Percentiles rank a stretch among this genome's conserved stretches.
These are phyloP conservation scores for Ceratosolen solmsi DNA, from an alignment of 1,140 invertebrate species.

Conservation along the genomic window DNA sequence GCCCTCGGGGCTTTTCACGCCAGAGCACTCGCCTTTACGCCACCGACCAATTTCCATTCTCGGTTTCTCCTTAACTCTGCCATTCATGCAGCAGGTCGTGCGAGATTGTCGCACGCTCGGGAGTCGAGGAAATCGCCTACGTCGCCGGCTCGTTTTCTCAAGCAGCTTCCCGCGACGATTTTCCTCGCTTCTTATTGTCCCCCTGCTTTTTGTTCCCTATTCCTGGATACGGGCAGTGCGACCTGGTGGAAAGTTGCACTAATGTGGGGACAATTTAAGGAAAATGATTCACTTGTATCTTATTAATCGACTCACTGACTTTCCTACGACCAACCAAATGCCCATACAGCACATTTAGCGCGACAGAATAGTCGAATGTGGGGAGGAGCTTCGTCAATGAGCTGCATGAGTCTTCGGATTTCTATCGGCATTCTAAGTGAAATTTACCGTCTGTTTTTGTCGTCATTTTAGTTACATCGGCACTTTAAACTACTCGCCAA, in stretches of 20 bases:
- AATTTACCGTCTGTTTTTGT: neutral
- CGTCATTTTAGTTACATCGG: neutral
- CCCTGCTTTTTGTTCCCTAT: neutral
- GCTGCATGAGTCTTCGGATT: neutral
- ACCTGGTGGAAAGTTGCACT: neutral
- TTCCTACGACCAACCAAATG: neutral
- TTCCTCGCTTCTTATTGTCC: neutral
- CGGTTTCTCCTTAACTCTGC: slow-evolving; percentile 47
- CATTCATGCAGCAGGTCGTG: slow-evolving; percentile 33
- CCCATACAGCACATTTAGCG: neutral
- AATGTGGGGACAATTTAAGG: slow-evolving; percentile 25
- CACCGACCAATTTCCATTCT: slow-evolving; percentile 45
- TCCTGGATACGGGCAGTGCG: neutral
- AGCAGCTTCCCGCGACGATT: slow-evolving; percentile 1
- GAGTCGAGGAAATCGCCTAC: slow-evolving; percentile 38
- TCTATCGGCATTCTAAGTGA: neutral
- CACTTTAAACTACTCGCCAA: neutral
- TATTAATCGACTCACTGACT: slow-evolving; percentile 44
- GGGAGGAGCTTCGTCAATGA: neutral
- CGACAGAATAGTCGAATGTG: neutral
- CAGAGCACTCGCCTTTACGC: slow-evolving; percentile 44
- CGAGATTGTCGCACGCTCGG: slow-evolving; percentile 34
- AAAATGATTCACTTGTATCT: slow-evolving; percentile 45
- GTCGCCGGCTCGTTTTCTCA: neutral
- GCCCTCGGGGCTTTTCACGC: slow-evolving; percentile 56